Base-by-base conservation (phyloP, 2,797 vertebrate species). In the Sciaenops ocellatus region DNA sequence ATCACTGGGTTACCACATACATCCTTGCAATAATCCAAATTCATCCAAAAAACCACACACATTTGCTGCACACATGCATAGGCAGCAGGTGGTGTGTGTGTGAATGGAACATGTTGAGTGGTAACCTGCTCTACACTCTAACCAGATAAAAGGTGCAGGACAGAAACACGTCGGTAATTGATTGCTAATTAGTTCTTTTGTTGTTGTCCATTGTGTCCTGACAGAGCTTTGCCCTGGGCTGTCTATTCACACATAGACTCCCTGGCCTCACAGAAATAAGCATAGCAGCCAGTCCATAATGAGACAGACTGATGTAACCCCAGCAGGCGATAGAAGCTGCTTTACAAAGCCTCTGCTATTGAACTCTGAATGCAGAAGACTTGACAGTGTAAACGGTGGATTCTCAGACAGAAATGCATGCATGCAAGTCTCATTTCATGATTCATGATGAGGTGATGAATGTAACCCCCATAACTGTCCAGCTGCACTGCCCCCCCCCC, bases 111-210 rank as follows among this genome's bases (percentile, higher is more conserved):
- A 82, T 91, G 95, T 94, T 93, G 96, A 96, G 93, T 94, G 94
- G 95, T 95, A 97, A 96, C 95, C 93, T 89, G 94, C 90, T 90
- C 84, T 74, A 84, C 95, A 93, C 91, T 93, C 87, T 87, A 89
- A 55, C 67, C 91, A 96, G 91, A 96, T 95, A 96, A 95, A 95
- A 95, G 95, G 95, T 94, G 95, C 95, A 95, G 95, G 3, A 85
- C 94, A 94, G 91, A 97, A 97, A 95, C 93, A 95, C 92, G 95
- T 92, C 93, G 82, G 94, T 97, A 97, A 98, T 97, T 97, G 96
- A 96, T 94, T 92, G 94, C 95, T 97, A 97, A 97, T 97, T 98
- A 95, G 94, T 93, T 93, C 93, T 95, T 93, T 91, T 93, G 88
- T 92, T 86, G 91, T 90, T 62, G 50, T 79, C 89, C 83, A 90